Evolutionary conservation across 2,797 vertebrate species (phyloP).

Genomic region (Helarctos malayanus): DNA sequence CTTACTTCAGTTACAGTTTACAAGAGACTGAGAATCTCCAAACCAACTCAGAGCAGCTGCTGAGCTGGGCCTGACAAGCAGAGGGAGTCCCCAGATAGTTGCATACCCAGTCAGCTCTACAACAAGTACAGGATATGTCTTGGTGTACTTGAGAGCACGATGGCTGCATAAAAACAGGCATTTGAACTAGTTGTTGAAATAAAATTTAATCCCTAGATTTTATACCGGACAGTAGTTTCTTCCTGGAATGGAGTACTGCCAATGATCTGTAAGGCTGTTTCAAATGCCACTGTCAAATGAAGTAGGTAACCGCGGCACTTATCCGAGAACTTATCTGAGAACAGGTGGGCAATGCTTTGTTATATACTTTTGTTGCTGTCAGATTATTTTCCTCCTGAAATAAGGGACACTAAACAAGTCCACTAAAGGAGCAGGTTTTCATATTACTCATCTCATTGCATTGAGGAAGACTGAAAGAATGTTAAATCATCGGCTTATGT

Average conservation of each 20-base stretch:
- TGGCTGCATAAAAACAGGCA: not conserved
- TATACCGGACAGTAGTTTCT: not conserved
- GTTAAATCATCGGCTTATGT: not conserved
- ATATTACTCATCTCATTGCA: not conserved
- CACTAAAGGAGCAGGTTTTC: not conserved
- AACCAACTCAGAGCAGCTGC: not conserved
- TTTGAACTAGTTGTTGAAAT: not conserved
- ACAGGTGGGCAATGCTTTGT: not conserved
- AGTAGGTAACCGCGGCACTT: not conserved
- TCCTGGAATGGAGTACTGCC: not conserved
- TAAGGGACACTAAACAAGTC: constrained; percentile 15
- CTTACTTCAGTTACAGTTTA: not conserved
- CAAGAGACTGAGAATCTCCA: constrained; percentile 21
- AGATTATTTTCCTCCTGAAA: constrained; percentile 33
- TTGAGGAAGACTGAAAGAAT: not conserved
- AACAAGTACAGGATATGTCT: not conserved
- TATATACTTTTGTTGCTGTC: not conserved
- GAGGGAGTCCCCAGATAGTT: not conserved
- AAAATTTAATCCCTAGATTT: constrained; percentile 12
- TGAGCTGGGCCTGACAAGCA: not conserved
- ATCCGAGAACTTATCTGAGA: not conserved
- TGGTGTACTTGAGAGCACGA: not conserved
- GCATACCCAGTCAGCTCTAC: not conserved
- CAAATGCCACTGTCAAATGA: constrained; percentile 4
- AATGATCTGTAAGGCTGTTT: not conserved